phyloP scores from a whole-genome alignment of 2,888 invertebrate species.

The Amorpha juglandis region DNA sequence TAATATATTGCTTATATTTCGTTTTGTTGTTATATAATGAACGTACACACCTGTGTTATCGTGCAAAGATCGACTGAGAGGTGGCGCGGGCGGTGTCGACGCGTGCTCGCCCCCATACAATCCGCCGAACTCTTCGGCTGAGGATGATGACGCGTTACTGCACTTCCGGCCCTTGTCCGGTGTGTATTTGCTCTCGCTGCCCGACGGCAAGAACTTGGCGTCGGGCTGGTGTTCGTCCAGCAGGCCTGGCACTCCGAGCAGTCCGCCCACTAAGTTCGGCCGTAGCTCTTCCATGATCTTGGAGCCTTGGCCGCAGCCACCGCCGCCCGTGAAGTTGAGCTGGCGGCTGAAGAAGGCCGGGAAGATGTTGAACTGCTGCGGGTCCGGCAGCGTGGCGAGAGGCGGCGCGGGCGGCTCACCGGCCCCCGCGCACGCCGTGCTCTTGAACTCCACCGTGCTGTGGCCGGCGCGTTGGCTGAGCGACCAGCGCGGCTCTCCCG shows the following conservation, averaged over 20 bases:
- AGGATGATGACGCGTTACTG: slow-evolving; percentile 90
- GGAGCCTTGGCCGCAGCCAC: slow-evolving; percentile 87
- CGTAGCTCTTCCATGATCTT: slow-evolving; percentile 95
- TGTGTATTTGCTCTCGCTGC: slow-evolving; percentile 83
- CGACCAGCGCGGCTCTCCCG: slow-evolving; percentile 77
- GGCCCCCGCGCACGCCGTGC: slow-evolving; percentile 88
- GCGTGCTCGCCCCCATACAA: slow-evolving; percentile 91
- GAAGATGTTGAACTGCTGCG: slow-evolving; percentile 95
- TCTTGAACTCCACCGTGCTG: slow-evolving; percentile 94
- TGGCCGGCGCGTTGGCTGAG: slow-evolving; percentile 81
- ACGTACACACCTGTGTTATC: slow-evolving; percentile 83
- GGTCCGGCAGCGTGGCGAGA: slow-evolving; percentile 85
- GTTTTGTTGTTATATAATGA: slow-evolving; percentile 42
- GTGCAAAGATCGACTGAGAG: slow-evolving; percentile 81
- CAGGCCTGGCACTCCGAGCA: slow-evolving; percentile 90
- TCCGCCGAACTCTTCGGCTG: slow-evolving; percentile 94
- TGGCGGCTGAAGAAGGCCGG: slow-evolving; percentile 95
- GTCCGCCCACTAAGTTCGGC: slow-evolving; percentile 91
- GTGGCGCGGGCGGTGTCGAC: slow-evolving; percentile 87
- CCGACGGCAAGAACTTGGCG: slow-evolving; percentile 82
- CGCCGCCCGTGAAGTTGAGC: slow-evolving; percentile 90
- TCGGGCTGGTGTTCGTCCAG: slow-evolving; percentile 89
- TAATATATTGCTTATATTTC: neutral
- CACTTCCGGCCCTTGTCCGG: slow-evolving; percentile 87
- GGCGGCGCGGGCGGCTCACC: slow-evolving; percentile 80